A percentile compares a stretch with the other conserved stretches of the same genome.
Evolutionary conservation across 2,113 vertebrate species (phyloP).

Genomic region (Nansenia antarctica): DNA sequence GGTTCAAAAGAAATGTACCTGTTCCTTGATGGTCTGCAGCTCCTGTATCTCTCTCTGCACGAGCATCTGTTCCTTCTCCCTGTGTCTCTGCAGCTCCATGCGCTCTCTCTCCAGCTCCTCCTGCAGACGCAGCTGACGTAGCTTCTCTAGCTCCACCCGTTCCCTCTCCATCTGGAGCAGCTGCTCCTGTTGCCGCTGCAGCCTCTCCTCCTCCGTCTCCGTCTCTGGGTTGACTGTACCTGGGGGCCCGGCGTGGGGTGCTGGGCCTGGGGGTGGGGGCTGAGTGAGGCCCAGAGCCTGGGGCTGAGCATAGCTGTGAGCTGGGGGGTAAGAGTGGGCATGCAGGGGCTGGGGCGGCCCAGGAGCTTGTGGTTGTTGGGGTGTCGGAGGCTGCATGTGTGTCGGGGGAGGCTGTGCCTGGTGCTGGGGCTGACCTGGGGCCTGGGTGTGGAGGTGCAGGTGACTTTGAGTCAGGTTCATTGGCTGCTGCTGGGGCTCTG

Average conservation of each 20-base stretch:
- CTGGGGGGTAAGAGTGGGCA: constrained; percentile 43
- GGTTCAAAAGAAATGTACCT: constrained; percentile 72
- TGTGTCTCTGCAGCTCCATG: constrained; percentile 87
- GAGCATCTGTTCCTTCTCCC: constrained; percentile 94
- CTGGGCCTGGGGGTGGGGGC: constrained; percentile 37
- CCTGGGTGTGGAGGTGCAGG: constrained; percentile 61
- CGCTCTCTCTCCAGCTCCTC: constrained; percentile 95
- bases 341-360: constrained; percentile 47
- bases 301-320: constrained; percentile 27
- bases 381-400: constrained; percentile 24
- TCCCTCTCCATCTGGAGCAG: constrained; percentile 93
- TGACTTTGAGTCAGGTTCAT: constrained; percentile 73
- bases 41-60: constrained; percentile 96
- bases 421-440: constrained; percentile 48
- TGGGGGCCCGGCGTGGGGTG: constrained; percentile 40
- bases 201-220: constrained; percentile 86
- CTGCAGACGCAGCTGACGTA: constrained; percentile 91
- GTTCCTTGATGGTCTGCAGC: constrained; percentile 96
- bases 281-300: constrained; percentile 49
- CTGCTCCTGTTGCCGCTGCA: constrained; percentile 93
- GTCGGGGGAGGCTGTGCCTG: constrained; percentile 57
- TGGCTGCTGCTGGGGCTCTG: constrained; percentile 72
- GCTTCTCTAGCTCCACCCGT: constrained; percentile 91
- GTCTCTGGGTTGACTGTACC: constrained; percentile 79
- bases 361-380: constrained; percentile 41